These are phyloP conservation scores for Cebidichthys violaceus DNA, from an alignment of 2,113 vertebrate genomes.

Conservation along the genomic window DNA sequence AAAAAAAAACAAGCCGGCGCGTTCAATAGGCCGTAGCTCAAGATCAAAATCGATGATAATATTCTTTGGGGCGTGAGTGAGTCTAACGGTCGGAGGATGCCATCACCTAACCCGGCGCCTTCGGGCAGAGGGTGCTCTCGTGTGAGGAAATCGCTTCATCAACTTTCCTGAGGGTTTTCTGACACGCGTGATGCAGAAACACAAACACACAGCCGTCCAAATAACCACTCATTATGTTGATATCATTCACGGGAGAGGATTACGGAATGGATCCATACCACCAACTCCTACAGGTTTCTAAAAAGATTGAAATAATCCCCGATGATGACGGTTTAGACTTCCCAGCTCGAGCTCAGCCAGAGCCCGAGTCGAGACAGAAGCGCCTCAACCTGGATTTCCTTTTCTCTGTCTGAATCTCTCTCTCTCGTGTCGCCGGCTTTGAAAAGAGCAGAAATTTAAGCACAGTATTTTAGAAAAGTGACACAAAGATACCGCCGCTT, in stretches of 20 bases:
- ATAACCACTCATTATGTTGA: neutral
- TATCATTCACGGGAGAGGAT: slow-evolving; percentile 7
- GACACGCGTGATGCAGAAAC: neutral
- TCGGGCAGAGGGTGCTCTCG: slow-evolving; percentile 18
- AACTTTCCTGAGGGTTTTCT: slow-evolving; percentile 34
- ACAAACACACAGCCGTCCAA: neutral
- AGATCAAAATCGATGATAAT: slow-evolving; percentile 81
- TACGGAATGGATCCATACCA: slow-evolving; percentile 1
- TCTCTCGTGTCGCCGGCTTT: neutral
- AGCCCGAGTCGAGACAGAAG: neutral
- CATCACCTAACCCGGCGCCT: slow-evolving; percentile 57
- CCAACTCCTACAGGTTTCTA: neutral
- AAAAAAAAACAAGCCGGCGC: slow-evolving; percentile 59
- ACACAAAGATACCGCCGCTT: neutral
- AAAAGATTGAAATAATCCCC: slow-evolving; percentile 39
- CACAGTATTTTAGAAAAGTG: neutral
- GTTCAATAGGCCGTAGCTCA: slow-evolving; percentile 71
- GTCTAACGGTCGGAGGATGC: slow-evolving; percentile 63
- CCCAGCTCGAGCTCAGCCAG: neutral
- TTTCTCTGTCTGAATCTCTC: slow-evolving; percentile 2
- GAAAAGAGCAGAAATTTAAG: slow-evolving; percentile 6
- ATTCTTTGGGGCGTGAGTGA: slow-evolving; percentile 72
- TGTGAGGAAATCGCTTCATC: slow-evolving; percentile 62
- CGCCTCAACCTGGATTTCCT: slow-evolving; percentile 21
- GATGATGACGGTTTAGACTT: slow-evolving; percentile 9